These are phyloP conservation scores for Silvanus unidentatus DNA, from an alignment of 2,888 invertebrate genomes.

Conservation along the genomic window DNA sequence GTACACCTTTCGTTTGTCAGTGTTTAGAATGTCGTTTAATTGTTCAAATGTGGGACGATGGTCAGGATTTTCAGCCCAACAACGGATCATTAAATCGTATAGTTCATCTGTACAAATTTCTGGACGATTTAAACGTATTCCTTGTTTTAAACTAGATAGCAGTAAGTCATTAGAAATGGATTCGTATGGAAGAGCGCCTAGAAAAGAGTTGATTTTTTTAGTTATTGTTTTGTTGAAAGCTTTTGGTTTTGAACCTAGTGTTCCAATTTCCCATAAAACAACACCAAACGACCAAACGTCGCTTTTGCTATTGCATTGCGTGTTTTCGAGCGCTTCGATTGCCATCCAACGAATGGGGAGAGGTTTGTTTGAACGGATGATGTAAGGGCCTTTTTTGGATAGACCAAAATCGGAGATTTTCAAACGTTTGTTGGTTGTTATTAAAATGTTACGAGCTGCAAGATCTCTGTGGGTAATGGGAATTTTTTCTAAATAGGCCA, in stretches of 20 bases:
- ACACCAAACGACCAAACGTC: constrained; percentile 83
- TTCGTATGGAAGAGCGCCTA: constrained; percentile 62
- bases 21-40: constrained; percentile 55
- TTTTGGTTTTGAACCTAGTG: constrained; percentile 53
- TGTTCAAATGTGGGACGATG: constrained; percentile 61
- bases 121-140: constrained; percentile 63
- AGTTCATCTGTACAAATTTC: constrained; percentile 63
- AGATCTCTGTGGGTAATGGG: constrained; percentile 73
- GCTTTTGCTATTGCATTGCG: constrained; percentile 68
- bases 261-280: constrained; percentile 78
- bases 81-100: constrained; percentile 63
- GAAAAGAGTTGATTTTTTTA: constrained; percentile 6
- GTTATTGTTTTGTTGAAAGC: too few relatives aligned
- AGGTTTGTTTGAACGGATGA: constrained; percentile 53
- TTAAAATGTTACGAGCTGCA: constrained; percentile 74
- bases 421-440: constrained; percentile 62
- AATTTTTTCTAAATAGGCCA: constrained; percentile 67
- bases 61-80: constrained; percentile 60
- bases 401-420: constrained; percentile 83
- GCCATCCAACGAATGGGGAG: constrained; percentile 78
- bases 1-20: constrained; percentile 48
- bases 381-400: constrained; percentile 68
- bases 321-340: constrained; percentile 68
- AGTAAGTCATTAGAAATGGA: constrained; percentile 61
- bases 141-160: constrained; percentile 44